Conservation (phyloP, 2,797 vertebrate genomes). For the Momotus momota region DNA sequence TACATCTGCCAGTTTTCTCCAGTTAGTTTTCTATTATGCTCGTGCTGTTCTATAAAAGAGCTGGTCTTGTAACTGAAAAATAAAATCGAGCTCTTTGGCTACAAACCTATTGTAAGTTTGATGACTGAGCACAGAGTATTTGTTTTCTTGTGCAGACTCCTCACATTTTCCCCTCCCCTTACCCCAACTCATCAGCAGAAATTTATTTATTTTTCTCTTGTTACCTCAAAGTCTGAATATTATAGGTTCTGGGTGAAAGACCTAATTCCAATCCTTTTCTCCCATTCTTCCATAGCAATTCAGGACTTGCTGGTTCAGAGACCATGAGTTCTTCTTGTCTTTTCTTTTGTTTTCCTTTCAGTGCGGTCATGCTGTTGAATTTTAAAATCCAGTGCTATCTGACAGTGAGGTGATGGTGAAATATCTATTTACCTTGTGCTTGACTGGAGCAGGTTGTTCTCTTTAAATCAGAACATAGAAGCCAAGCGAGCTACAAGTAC, state of each 20-base stretch:
- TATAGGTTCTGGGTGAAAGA: constrained; percentile 56
- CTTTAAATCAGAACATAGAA: constrained; percentile 19
- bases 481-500: not conserved
- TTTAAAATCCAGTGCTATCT: not conserved
- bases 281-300: constrained; percentile 43
- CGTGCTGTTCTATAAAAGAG: constrained; percentile 4
- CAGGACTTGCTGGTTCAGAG: constrained; percentile 59
- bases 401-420: not conserved
- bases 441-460: constrained; percentile 17
- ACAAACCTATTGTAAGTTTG: not conserved
- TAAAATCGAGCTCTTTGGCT: constrained; percentile 38
- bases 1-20: constrained; percentile 31
- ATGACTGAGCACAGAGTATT: not conserved
- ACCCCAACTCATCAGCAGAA: not conserved
- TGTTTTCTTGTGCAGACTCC: not conserved
- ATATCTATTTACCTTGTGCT: constrained; percentile 28
- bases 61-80: constrained; percentile 37
- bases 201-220: constrained; percentile 39
- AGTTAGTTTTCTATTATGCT: constrained; percentile 39
- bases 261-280: constrained; percentile 66
- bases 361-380: not conserved
- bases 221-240: constrained; percentile 57
- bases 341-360: constrained; percentile 2
- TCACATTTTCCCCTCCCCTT: not conserved
- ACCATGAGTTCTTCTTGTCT: not conserved